These are phyloP conservation scores for Epinotia demarniana DNA, from an alignment of 2,888 invertebrate genomes.

Conservation along the genomic window DNA sequence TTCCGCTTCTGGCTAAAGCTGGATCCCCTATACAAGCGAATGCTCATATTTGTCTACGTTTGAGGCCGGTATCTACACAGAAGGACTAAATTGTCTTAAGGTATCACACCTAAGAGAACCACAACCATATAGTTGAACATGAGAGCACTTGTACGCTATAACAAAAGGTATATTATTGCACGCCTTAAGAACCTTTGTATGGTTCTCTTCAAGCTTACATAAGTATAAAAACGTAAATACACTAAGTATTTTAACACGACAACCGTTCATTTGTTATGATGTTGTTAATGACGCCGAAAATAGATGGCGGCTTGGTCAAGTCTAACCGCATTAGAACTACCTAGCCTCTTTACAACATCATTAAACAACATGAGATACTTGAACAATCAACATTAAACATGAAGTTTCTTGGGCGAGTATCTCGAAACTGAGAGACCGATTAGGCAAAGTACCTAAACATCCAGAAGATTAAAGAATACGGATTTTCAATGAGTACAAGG, in stretches of 20 bases:
- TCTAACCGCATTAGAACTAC: slow-evolving; percentile 32
- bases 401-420: not conserved
- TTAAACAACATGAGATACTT: slow-evolving; percentile 14
- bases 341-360: slow-evolving; percentile 17
- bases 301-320: slow-evolving; percentile 32
- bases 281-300: slow-evolving; percentile 36
- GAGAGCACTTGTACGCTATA: not conserved
- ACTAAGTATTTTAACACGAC: slow-evolving; percentile 27
- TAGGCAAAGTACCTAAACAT: not conserved
- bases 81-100: too few species aligned
- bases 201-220: not conserved
- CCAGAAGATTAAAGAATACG: too few species aligned
- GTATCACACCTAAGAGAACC: not conserved
- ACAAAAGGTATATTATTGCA: not conserved
- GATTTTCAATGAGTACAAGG: too few species aligned
- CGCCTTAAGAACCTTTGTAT: not conserved
- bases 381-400: slow-evolving; percentile 3
- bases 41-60: slow-evolving; percentile 1
- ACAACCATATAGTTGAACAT: not conserved
- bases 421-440: not conserved
- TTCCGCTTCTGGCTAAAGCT: not conserved
- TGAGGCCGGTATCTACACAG: slow-evolving; percentile 2
- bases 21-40: not conserved
- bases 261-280: slow-evolving; percentile 16
- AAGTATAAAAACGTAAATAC: slow-evolving; percentile 12